A percentile compares a stretch with the other conserved stretches of the same genome.
These are phyloP conservation scores for Temnopleurus reevesii DNA, from an alignment of 53 echinoderm and acorn worm species.

Conservation along the genomic window DNA sequence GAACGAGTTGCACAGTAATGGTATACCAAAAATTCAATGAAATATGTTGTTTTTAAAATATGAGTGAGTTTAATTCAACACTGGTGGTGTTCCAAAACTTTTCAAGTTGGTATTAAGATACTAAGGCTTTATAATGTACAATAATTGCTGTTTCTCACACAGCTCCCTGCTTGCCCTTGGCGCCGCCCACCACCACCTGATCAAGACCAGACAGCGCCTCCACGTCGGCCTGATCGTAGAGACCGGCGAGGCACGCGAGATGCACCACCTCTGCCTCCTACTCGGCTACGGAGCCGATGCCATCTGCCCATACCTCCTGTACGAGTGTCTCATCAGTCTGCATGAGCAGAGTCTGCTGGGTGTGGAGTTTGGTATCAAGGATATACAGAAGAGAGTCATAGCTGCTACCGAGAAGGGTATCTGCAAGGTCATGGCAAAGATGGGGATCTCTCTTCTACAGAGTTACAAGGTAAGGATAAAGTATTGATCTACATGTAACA, in stretches of 20 bases:
- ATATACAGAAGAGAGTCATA: conserved; percentile 71
- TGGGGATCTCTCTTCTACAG: conserved; percentile 98
- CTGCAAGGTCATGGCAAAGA: conserved; percentile 98
- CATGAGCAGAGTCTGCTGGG: conserved; percentile 86
- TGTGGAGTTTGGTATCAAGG: conserved; percentile 61
- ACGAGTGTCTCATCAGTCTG: conserved; percentile 86
- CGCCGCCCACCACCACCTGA: conserved; percentile 93
- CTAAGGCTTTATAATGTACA: too few relatives aligned
- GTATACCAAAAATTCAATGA: too few relatives aligned
- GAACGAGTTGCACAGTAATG: too few relatives aligned
- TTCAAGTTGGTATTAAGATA: too few relatives aligned
- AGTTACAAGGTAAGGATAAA: conserved; percentile 86
- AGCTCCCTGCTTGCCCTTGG: conserved; percentile 89
- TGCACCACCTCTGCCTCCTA: conserved; percentile 95
- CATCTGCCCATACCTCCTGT: conserved; percentile 96
- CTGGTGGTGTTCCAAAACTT: too few relatives aligned
- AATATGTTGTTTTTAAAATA: too few relatives aligned
- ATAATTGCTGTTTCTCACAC: too few relatives aligned
- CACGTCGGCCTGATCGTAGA: conserved; percentile 86
- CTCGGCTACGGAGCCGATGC: conserved; percentile 98
- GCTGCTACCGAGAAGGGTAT: conserved; percentile 86
- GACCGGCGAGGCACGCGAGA: conserved; percentile 94
- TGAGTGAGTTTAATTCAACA: too few relatives aligned
- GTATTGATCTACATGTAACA: too few relatives aligned
- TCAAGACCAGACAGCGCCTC: conserved; percentile 92